Evolutionary conservation across 2,797 vertebrate species (phyloP).

Genomic region (Oceanodroma leucorhoa): DNA sequence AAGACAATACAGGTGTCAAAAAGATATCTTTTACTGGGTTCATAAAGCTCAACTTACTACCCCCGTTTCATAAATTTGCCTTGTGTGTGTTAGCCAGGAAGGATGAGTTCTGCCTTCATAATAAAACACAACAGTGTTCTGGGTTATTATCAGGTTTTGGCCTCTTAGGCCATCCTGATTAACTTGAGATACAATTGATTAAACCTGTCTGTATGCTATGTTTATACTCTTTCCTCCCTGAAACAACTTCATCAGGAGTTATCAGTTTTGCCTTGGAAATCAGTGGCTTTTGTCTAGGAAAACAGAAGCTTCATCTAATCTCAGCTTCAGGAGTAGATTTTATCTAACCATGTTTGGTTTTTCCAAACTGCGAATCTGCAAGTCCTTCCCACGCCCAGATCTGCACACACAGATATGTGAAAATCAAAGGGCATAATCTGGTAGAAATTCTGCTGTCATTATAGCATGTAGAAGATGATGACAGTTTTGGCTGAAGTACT

Average conservation of each 20-base stretch:
- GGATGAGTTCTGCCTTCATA: background rate
- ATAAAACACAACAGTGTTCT: background rate
- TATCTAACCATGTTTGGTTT: conserved; percentile 12
- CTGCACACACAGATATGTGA: conserved; percentile 36
- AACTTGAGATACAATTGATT: background rate
- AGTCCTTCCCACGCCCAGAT: conserved; percentile 25
- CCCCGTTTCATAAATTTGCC: background rate
- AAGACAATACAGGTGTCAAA: background rate
- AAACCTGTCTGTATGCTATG: too few species aligned
- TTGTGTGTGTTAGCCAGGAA: background rate
- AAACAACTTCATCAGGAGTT: background rate
- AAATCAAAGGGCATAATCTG: conserved; percentile 70
- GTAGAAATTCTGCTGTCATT: conserved; percentile 56
- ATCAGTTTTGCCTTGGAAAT: background rate
- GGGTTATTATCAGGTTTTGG: background rate
- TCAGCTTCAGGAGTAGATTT: background rate
- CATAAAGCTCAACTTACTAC: accelerated
- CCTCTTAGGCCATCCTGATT: background rate
- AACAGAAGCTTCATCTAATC: background rate
- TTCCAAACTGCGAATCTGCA: conserved; percentile 40
- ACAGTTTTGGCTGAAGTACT: conserved; percentile 40
- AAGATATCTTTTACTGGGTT: background rate
- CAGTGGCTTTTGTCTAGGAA: background rate
- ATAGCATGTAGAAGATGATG: background rate
- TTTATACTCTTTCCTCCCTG: background rate